Evolutionary conservation across 2,888 invertebrate species (phyloP).

Genomic region (Napeogenes inachia): DNA sequence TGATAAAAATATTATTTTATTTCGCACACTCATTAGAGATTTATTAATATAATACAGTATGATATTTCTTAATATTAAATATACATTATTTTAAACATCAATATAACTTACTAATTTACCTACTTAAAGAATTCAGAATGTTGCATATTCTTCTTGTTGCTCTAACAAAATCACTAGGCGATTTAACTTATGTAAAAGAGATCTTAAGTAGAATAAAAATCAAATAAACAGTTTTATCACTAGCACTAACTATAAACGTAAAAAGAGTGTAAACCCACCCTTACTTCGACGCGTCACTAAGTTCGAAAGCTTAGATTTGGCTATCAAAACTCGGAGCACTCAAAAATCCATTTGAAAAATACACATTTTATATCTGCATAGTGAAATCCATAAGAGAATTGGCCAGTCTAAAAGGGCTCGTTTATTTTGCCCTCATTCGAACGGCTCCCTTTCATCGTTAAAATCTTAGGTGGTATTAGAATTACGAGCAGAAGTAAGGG

Average conservation of each 20-base stretch:
- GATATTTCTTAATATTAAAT: too few species aligned
- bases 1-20: too few species aligned
- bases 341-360: slow-evolving; percentile 77
- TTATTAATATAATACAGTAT: too few species aligned
- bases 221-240: slow-evolving; percentile 63
- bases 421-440: slow-evolving; percentile 46
- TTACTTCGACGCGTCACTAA: slow-evolving; percentile 52
- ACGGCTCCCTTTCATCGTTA: slow-evolving; percentile 40
- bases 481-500: slow-evolving; percentile 48
- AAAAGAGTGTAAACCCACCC: slow-evolving; percentile 64
- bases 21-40: too few species aligned
- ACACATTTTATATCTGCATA: slow-evolving; percentile 56
- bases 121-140: not conserved
- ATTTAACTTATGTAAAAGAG: slow-evolving; percentile 15
- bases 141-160: slow-evolving; percentile 30
- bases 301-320: slow-evolving; percentile 70
- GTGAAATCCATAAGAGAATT: slow-evolving; percentile 48
- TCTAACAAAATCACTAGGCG: slow-evolving; percentile 23
- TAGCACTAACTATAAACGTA: slow-evolving; percentile 59
- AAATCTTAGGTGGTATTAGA: slow-evolving; percentile 48
- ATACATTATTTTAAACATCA: not conserved
- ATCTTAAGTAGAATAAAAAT: slow-evolving; percentile 41
- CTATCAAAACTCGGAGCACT: slow-evolving; percentile 72
- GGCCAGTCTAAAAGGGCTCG: slow-evolving; percentile 52
- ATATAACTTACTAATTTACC: not conserved